Base-by-base conservation (phyloP, 1,140 invertebrate genomes). In the Caenorhabditis remanei region DNA sequence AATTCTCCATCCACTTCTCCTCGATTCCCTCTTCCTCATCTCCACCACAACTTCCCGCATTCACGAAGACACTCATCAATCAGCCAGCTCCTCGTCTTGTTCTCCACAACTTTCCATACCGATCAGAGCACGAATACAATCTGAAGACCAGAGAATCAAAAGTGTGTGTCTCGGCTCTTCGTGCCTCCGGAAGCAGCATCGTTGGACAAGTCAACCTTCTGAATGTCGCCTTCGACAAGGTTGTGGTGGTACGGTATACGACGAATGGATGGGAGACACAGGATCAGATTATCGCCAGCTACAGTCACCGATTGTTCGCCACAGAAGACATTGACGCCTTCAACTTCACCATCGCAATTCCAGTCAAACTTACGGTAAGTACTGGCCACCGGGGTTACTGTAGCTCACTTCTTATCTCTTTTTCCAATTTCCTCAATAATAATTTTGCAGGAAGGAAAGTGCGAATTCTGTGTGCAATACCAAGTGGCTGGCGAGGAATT, bases 321-420 rank as follows among this genome's bases (percentile, higher is more conserved):
- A 84, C 83, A 21, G 58, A 84, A 9, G 83, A 84, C 55, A 84
- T 84, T 63, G 83, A 84, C 43, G 83, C 83, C 8, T 84, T 84
- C 83, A 84, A 84, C 61, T 84, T 84, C 55, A 61, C 83, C n/a
- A 61, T 84, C n/a, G 83, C 40, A 8, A 65, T 84, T 84, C 83
- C 83, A 19, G 53, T 63, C 16, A 84, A 65, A 9, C 55, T 63
- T 84, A 43, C 55, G 21, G 83, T 84, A 58, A 40, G 58, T 84
- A 24, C 11, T 32, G 11, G 14, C 11, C 32, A 5, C 65, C 19
- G 4, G 24, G 61, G 32, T 8, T 11, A 11, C 11, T 32, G 11
- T 63, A 21, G 21, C 16, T 21, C n/a, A 63, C 32, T 63, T 50
- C 46, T 3, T 75, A 3, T 71, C 8, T 71, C n/a, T n/a, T n/a